A percentile compares a stretch with the other conserved stretches of the same genome.
phyloP scores from a whole-genome alignment of 2,888 invertebrate species.

The Nyleta sp. region DNA sequence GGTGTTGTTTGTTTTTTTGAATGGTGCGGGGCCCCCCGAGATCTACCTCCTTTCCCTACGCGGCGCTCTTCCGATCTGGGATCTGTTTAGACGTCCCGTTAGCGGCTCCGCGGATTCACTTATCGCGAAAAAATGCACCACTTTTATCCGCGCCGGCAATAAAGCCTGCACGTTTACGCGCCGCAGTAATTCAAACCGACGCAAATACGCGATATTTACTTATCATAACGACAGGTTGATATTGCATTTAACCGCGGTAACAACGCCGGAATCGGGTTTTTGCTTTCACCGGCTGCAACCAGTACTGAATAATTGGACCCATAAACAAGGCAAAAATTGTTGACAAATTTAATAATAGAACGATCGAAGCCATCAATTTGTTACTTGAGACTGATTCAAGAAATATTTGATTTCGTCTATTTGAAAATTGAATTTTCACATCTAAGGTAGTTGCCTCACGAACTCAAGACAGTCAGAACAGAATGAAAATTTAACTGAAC shows the following conservation, averaged over 20 bases:
- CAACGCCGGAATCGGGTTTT: constrained; percentile 47
- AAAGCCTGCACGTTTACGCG: constrained; percentile 29
- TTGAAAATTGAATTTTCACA: too few relatives aligned
- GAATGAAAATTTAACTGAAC: too few relatives aligned
- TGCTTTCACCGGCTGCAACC: constrained; percentile 45
- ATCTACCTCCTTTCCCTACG: too few relatives aligned
- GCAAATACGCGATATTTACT: constrained; percentile 58
- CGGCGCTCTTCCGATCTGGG: too few relatives aligned
- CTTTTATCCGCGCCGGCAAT: constrained; percentile 28
- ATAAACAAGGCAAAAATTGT: constrained; percentile 26
- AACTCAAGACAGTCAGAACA: too few relatives aligned
- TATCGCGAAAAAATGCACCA: constrained; percentile 31
- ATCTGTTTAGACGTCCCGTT: constrained; percentile 13
- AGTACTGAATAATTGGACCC: constrained; percentile 21
- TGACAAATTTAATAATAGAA: constrained; percentile 33
- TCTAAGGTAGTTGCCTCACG: too few relatives aligned
- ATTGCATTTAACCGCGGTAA: constrained; percentile 47
- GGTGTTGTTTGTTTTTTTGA: too few relatives aligned
- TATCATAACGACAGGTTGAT: constrained; percentile 60
- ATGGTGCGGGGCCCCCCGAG: too few relatives aligned
- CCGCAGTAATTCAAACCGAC: constrained; percentile 37
- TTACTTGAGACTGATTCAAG: too few relatives aligned
- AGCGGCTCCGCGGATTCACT: constrained; percentile 16
- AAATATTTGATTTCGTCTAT: too few relatives aligned
- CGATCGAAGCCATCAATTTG: constrained; percentile 24